phyloP scores from a whole-genome alignment of 1,140 invertebrate genomes.

The Anoplophora glabripennis region DNA sequence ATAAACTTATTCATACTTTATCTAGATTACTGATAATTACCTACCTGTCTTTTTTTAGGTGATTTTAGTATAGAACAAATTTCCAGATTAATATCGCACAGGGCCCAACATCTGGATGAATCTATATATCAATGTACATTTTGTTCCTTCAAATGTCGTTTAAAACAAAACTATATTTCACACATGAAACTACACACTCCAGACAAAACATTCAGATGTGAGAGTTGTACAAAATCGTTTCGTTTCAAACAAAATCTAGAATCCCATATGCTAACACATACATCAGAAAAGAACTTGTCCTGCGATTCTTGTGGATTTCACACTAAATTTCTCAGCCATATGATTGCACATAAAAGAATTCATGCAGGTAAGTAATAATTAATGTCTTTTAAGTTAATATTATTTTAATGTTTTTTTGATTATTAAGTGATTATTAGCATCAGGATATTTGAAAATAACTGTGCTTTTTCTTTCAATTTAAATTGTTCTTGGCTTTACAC shows the following conservation, averaged over 20 bases:
- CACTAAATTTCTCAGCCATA: constrained; percentile 66
- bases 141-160: constrained; percentile 53
- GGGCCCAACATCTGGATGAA: constrained; percentile 46
- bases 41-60: constrained; percentile 37
- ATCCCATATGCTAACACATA: constrained; percentile 59
- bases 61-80: constrained; percentile 43
- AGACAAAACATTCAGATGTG: constrained; percentile 46
- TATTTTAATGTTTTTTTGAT: no score
- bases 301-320: constrained; percentile 66
- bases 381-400: no score
- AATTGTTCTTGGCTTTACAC: no score
- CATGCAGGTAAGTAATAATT: constrained; percentile 56
- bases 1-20: no score
- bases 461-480: no score
- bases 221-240: constrained; percentile 46
- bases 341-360: constrained; percentile 63
- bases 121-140: constrained; percentile 49
- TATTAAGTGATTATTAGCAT: no score
- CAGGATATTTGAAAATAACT: no score
- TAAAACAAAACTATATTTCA: constrained; percentile 55
- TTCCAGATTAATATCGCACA: constrained; percentile 43
- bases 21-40: no score
- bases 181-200: constrained; percentile 47
- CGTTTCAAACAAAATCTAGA: constrained; percentile 54
- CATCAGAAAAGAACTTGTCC: constrained; percentile 53